phyloP scores from a whole-genome alignment of 2,113 vertebrate species.

The Microtus richardsoni region DNA sequence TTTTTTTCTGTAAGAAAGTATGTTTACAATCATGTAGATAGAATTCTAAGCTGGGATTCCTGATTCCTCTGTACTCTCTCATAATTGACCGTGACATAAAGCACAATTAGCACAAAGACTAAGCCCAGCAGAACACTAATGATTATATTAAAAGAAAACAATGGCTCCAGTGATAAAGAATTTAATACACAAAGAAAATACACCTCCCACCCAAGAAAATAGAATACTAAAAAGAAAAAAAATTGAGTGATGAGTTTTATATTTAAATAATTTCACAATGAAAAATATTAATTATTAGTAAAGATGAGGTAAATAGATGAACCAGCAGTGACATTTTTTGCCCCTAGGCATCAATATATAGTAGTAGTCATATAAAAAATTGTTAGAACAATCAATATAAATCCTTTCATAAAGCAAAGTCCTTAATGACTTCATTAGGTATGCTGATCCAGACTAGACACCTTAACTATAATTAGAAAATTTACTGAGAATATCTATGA shows the following conservation, averaged over 20 bases:
- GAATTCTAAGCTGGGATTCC: neutral
- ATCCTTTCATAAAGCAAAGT: neutral
- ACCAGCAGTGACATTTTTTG: neutral
- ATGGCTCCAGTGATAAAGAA: neutral
- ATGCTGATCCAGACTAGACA: neutral
- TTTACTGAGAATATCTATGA: neutral
- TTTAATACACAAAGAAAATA: neutral
- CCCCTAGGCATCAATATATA: neutral
- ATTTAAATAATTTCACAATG: slow-evolving; percentile 9
- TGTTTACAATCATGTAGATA: neutral
- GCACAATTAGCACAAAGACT: neutral
- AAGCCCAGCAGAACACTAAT: neutral
- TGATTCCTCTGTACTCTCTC: neutral
- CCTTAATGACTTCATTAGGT: slow-evolving; percentile 29
- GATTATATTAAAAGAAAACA: neutral
- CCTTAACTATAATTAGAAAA: neutral
- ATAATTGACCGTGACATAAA: neutral
- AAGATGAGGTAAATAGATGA: slow-evolving; percentile 5
- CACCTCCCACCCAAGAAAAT: neutral
- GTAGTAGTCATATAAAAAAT: neutral
- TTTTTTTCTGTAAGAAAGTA: slow-evolving; percentile 7
- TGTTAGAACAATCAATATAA: neutral
- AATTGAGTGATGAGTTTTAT: neutral
- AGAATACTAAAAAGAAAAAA: neutral
- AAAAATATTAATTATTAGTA: neutral